Conservation (phyloP, 2,797 vertebrate genomes). For the Mallotus villosus region DNA sequence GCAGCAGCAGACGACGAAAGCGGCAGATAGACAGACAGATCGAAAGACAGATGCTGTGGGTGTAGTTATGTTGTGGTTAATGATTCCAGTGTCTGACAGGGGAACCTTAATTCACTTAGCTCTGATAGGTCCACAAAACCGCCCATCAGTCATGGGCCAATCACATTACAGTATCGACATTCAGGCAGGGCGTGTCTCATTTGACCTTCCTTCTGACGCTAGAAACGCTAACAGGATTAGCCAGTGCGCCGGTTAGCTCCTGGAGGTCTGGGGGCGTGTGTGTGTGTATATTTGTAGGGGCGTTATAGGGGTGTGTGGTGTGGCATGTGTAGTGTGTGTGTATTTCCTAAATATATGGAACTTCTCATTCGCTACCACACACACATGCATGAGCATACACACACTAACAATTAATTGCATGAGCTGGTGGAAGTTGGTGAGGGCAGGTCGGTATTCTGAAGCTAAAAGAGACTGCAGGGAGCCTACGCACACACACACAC, state of each 20-base stretch:
- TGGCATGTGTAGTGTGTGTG: neutral
- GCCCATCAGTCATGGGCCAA: slow-evolving; percentile 69
- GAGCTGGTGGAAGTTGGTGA: no score
- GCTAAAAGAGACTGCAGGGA: no score
- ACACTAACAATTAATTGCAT: neutral
- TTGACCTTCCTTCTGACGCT: slow-evolving; percentile 52
- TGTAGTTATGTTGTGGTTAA: neutral
- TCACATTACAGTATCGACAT: slow-evolving; percentile 72
- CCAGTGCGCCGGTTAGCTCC: slow-evolving; percentile 43
- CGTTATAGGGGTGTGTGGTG: slow-evolving; percentile 4
- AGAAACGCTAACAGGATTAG: slow-evolving; percentile 47
- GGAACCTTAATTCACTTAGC: slow-evolving; percentile 67
- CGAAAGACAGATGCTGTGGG: slow-evolving; percentile 61
- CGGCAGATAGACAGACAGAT: slow-evolving; percentile 42
- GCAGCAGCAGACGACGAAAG: slow-evolving; percentile 41
- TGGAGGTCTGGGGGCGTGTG: neutral
- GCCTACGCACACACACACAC: slow-evolving; percentile 1
- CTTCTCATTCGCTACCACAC: neutral
- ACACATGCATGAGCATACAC: neutral
- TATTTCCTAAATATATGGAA: slow-evolving; percentile 2
- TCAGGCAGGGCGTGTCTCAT: slow-evolving; percentile 53
- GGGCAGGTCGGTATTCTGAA: no score
- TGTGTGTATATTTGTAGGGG: slow-evolving; percentile 9
- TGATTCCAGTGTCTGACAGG: slow-evolving; percentile 2
- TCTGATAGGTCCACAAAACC: slow-evolving; percentile 71